A percentile compares a stretch with the other conserved stretches of the same genome.
Conservation (phyloP, 2,113 vertebrate genomes). For the Meles meles region DNA sequence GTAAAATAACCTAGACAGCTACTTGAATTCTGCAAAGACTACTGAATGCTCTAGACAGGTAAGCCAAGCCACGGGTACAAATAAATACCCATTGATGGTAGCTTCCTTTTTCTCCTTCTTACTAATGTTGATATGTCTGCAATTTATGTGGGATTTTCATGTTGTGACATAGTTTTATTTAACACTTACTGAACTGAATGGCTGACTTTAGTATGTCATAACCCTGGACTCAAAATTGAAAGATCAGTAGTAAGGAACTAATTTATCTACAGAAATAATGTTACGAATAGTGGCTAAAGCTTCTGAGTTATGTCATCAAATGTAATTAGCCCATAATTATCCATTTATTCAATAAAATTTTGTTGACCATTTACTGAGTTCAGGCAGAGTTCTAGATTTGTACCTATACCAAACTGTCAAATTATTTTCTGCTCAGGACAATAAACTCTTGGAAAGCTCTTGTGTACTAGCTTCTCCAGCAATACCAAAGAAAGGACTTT, state of each 20-base stretch:
- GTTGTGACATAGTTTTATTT: neutral
- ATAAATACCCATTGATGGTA: neutral
- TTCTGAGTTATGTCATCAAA: neutral
- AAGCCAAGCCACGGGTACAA: neutral
- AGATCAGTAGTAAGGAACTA: neutral
- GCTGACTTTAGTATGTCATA: neutral
- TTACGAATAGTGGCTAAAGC: neutral
- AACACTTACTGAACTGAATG: neutral
- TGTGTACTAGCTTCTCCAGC: neutral
- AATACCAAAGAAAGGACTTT: neutral
- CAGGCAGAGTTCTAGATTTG: neutral
- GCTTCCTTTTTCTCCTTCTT: neutral
- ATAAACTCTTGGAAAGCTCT: neutral
- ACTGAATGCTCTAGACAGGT: neutral
- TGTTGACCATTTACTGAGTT: neutral
- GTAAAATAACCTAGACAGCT: neutral
- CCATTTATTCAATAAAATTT: neutral
- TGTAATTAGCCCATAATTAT: neutral
- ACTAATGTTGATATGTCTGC: neutral
- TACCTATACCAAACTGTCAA: neutral
- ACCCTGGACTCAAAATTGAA: neutral
- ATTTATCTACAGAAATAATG: neutral
- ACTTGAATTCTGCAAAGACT: neutral
- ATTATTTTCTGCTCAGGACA: neutral
- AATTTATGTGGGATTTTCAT: neutral